Percentiles rank a stretch among this genome's conserved stretches.
phyloP scores from a whole-genome alignment of 2,113 vertebrate genomes.

The Caloenas nicobarica region DNA sequence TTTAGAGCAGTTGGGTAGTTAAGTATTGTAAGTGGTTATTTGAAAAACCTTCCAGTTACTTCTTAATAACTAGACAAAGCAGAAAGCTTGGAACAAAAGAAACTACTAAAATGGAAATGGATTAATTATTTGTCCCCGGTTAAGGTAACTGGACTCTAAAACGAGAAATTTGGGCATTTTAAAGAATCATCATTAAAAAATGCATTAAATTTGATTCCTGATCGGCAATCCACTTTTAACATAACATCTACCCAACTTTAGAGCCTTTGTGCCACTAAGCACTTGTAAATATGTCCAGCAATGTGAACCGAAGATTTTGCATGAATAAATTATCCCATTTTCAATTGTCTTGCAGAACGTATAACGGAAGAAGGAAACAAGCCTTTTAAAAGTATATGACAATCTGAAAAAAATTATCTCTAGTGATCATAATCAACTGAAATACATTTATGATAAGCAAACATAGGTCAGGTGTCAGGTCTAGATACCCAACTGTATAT shows the following conservation, averaged over 20 bases:
- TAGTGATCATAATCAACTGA: background rate
- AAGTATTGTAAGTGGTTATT: background rate
- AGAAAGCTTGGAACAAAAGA: background rate
- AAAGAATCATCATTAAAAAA: background rate
- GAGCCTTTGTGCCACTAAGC: background rate
- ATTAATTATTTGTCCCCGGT: background rate
- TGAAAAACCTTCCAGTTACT: background rate
- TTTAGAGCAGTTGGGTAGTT: background rate
- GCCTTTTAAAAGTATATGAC: background rate
- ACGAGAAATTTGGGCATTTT: background rate
- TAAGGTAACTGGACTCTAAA: background rate
- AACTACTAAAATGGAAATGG: background rate
- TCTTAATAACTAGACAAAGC: background rate
- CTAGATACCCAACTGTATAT: background rate
- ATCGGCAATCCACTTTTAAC: background rate
- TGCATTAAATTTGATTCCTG: background rate
- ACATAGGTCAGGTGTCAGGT: background rate
- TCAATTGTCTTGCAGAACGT: background rate
- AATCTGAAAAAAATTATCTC: background rate
- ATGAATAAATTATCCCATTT: background rate
- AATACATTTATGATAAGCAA: background rate
- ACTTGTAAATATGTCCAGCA: background rate
- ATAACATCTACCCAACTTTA: background rate
- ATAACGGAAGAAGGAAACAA: background rate
- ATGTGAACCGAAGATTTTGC: background rate